These are phyloP conservation scores for Willowsia nigromaculata DNA, from an alignment of 2,888 invertebrate genomes.

Conservation along the genomic window DNA sequence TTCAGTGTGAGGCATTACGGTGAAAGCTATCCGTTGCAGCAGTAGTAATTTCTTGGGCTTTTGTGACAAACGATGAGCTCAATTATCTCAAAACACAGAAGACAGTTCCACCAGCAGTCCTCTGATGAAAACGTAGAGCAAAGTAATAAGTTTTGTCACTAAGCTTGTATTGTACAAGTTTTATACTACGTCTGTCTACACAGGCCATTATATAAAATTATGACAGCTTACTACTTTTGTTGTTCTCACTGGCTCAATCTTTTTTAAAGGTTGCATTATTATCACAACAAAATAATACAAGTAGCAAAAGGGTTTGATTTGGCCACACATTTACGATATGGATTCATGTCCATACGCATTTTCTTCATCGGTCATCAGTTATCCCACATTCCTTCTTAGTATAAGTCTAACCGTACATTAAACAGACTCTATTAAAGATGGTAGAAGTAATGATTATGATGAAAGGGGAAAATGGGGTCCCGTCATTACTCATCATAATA, in stretches of 20 bases:
- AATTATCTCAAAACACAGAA: conserved; percentile 68
- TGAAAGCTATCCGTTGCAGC: conserved; percentile 57
- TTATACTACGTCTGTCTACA: neutral
- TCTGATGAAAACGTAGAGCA: conserved; percentile 13
- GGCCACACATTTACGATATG: neutral
- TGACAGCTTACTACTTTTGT: neutral
- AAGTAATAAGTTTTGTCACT: conserved; percentile 65
- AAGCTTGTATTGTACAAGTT: neutral
- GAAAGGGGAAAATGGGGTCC: conserved; percentile 68
- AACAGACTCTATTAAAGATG: no score
- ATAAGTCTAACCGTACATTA: neutral
- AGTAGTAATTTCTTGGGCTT: conserved; percentile 54
- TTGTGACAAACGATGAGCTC: conserved; percentile 67
- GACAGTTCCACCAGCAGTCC: neutral
- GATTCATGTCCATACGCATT: neutral
- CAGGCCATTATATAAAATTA: neutral
- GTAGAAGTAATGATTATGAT: conserved; percentile 48
- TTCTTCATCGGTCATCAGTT: neutral
- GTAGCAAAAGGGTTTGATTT: neutral
- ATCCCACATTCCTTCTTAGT: neutral
- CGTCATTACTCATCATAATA: conserved; percentile 70
- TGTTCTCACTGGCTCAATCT: conserved; percentile 8
- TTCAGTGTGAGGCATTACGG: conserved; percentile 13
- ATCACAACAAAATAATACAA: conserved; percentile 31
- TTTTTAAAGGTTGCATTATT: conserved; percentile 23